Conservation (phyloP, 2,797 vertebrate species). For the Tarsius wallacei region DNA sequence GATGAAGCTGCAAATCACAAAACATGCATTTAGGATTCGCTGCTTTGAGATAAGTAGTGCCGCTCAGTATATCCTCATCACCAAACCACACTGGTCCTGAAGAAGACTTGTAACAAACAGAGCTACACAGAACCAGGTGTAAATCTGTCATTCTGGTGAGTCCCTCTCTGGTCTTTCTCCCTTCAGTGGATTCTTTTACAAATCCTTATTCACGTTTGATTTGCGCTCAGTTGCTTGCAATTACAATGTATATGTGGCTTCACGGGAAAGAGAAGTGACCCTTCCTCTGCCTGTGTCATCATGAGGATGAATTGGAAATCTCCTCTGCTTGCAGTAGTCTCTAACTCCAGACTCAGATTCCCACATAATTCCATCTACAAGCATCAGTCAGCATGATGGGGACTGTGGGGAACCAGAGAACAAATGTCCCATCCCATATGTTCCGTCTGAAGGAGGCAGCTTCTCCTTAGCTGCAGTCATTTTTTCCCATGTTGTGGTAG, state of each 20-base stretch:
- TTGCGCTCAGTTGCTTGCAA: background rate
- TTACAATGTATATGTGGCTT: background rate
- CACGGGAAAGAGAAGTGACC: background rate
- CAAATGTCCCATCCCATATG: background rate
- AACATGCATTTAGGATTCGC: background rate
- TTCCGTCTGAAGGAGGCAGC: background rate
- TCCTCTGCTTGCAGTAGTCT: background rate
- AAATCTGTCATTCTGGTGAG: background rate
- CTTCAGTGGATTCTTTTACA: background rate
- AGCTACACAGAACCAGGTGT: background rate
- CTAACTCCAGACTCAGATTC: too few species aligned
- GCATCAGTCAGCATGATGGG: accelerated
- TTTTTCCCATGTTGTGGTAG: background rate
- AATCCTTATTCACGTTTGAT: background rate
- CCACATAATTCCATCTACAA: background rate
- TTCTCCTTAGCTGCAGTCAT: background rate
- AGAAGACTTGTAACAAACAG: background rate
- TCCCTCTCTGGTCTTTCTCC: background rate
- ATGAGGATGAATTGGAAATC: background rate
- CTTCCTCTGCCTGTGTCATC: background rate
- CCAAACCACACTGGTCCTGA: accelerated
- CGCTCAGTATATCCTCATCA: background rate
- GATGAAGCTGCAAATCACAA: background rate
- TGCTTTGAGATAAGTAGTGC: background rate
- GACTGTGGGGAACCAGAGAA: background rate